These are phyloP conservation scores for Otis tarda DNA, from an alignment of 2,113 vertebrate genomes.

Conservation along the genomic window DNA sequence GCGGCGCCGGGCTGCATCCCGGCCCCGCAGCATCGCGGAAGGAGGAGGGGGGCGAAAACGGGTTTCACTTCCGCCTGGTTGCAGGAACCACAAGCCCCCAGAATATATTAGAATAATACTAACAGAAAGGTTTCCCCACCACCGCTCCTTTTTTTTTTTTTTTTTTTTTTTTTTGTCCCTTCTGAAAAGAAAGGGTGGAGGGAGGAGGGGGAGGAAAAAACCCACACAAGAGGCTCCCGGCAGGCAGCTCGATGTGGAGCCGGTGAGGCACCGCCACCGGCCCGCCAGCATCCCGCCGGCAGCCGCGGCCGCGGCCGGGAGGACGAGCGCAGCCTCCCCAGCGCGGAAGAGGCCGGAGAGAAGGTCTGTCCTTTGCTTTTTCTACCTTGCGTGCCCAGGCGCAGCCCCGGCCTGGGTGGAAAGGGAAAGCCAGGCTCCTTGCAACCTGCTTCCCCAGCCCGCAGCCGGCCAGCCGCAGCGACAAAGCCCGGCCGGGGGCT, in stretches of 20 bases:
- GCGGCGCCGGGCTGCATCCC: not conserved
- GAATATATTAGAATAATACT: constrained; percentile 44
- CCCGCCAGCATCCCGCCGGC: constrained; percentile 19
- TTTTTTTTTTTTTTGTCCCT: not conserved
- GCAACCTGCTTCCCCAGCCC: not conserved
- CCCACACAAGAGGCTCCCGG: not conserved
- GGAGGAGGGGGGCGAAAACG: constrained; percentile 55
- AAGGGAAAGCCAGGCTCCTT: not conserved
- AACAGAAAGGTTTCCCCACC: not conserved
- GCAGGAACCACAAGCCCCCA: constrained; percentile 77
- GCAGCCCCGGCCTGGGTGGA: not conserved
- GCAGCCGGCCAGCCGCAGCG: not conserved
- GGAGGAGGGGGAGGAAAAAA: not conserved
- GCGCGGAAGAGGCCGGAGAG: constrained; percentile 34
- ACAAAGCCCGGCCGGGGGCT: not conserved
- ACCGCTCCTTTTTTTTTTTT: not conserved
- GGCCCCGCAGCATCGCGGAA: constrained; percentile 23
- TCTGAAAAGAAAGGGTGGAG: not conserved
- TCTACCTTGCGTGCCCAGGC: not conserved
- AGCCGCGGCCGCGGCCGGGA: constrained; percentile 28
- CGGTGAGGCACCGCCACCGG: constrained; percentile 22
- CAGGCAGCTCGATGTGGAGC: constrained; percentile 50
- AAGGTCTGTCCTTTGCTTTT: constrained; percentile 68
- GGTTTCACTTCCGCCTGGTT: constrained; percentile 79
- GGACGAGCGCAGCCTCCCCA: not conserved